A percentile compares a stretch with the other conserved stretches of the same genome.
These are phyloP conservation scores for Azemiops feae DNA, from an alignment of 2,113 vertebrate species.

Conservation along the genomic window DNA sequence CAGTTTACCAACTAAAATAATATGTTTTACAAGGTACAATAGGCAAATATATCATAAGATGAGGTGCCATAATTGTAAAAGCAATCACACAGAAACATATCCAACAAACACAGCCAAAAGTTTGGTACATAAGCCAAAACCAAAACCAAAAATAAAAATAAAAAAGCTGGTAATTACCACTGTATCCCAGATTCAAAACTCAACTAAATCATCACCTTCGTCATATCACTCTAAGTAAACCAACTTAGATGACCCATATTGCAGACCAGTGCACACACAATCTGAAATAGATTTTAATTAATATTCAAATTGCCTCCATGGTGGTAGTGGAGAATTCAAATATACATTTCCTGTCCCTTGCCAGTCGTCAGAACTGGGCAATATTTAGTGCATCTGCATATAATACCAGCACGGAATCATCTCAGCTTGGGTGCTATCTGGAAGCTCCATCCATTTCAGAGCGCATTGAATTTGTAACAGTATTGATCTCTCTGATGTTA, in stretches of 20 bases:
- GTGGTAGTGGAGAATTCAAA: not conserved
- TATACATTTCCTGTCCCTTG: not conserved
- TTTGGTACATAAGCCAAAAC: not conserved
- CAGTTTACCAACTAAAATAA: not conserved
- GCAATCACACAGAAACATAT: not conserved
- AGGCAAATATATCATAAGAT: not conserved
- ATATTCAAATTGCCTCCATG: not conserved
- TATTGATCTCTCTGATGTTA: not conserved
- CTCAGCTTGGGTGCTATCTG: slow-evolving; percentile 35
- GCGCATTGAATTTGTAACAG: slow-evolving; percentile 10
- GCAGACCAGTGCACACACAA: not conserved
- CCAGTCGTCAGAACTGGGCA: slow-evolving; percentile 3
- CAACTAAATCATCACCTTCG: not conserved
- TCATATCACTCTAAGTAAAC: not conserved
- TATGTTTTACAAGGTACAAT: not conserved
- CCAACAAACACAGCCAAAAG: not conserved
- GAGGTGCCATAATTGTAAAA: not conserved
- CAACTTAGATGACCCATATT: not conserved
- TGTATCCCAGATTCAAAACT: not conserved
- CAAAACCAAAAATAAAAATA: no score
- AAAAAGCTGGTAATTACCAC: not conserved
- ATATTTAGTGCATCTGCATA: slow-evolving; percentile 10
- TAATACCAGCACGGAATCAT: slow-evolving; percentile 1
- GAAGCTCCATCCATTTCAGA: slow-evolving; percentile 25
- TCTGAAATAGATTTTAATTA: not conserved